Base-by-base conservation (phyloP, 2,113 vertebrate genomes). In the Caretta caretta region DNA sequence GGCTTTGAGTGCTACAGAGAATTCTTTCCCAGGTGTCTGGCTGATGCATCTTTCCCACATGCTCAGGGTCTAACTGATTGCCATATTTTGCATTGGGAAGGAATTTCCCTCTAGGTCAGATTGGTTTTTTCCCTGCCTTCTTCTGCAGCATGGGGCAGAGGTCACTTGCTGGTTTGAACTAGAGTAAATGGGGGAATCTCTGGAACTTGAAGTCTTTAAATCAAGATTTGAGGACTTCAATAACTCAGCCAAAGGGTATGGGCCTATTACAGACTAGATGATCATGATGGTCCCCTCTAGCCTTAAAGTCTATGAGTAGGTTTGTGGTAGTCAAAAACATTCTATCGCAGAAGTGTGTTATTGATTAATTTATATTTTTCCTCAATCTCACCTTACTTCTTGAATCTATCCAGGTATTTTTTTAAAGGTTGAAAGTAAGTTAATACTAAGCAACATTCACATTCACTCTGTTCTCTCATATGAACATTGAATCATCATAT, bases 291-390 rank as follows among this genome's bases (percentile, higher is more conserved):
- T 59, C 12, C 56, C 25, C 12, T 59, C 27, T 12, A 27, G 12
- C 6, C 27, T 59, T 59, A 65, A 65, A 65, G 59, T 65, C 31
- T 65, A 35, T 65, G 31, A 25, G 31, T 98, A 97, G 97, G 97
- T 93, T 96, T 96, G 95, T 97, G 96, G 95, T 94, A 97, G 95
- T 97, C 90, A 93, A 94, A 97, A 97, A 94, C 96, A 93, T 96
- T 97, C 90, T 96, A 97, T 98, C 94, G 93, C 2, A 56, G 96
- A 98, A 98, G 98, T 96, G 94, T 98, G 97, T 97, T 98, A 95
- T 97, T 98, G 97, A 97, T 98, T 98, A 98, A 98, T 98, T 98
- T 96, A 97, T 98, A 97, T 98, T 98, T 98, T 98, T 76, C 62
- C 90, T 95, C 95, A 86, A 95, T 22, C 80, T 96, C 91, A 85